These are phyloP conservation scores for Bathynomus jamesi DNA, from an alignment of 1,140 invertebrate species.

Conservation along the genomic window DNA sequence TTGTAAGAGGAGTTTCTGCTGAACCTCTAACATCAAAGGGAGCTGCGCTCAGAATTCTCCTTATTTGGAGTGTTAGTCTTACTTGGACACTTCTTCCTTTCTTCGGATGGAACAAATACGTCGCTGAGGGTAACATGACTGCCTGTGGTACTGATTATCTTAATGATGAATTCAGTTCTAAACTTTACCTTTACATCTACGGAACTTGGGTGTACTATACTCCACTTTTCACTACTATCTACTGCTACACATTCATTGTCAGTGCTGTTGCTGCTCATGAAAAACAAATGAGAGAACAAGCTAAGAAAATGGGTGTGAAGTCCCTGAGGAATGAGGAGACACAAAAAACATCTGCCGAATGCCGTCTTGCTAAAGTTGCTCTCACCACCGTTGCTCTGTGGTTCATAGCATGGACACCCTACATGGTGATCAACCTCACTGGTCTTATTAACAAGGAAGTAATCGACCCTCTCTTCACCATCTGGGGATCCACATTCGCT, in stretches of 20 bases:
- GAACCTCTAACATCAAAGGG: conserved; percentile 34
- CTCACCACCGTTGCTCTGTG: conserved; percentile 42
- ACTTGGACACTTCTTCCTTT: conserved; percentile 37
- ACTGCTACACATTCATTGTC: conserved; percentile 46
- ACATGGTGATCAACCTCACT: conserved; percentile 41
- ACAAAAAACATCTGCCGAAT: conserved; percentile 35
- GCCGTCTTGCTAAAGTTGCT: conserved; percentile 43
- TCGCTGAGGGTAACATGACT: conserved; percentile 36
- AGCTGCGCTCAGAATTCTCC: conserved; percentile 30
- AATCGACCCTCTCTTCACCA: conserved; percentile 40
- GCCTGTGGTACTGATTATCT: conserved; percentile 39
- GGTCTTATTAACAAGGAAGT: conserved; percentile 40
- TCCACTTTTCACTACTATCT: conserved; percentile 37
- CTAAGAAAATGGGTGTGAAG: conserved; percentile 45
- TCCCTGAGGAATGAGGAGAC: conserved; percentile 39
- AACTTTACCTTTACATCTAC: conserved; percentile 30
- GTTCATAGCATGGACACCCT: conserved; percentile 44
- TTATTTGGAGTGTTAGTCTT: conserved; percentile 37
- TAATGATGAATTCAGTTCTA: not conserved
- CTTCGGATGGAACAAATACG: conserved; percentile 39
- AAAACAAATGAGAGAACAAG: conserved; percentile 44
- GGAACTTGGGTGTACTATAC: conserved; percentile 23
- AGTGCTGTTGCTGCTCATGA: conserved; percentile 46
- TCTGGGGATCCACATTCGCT: conserved; percentile 30
- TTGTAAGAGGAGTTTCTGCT: conserved; percentile 39